Evolutionary conservation across 2,797 vertebrate species (phyloP), one percentile per base, ranked within the genome.

Genomic region (Neomorphus geoffroyi): DNA sequence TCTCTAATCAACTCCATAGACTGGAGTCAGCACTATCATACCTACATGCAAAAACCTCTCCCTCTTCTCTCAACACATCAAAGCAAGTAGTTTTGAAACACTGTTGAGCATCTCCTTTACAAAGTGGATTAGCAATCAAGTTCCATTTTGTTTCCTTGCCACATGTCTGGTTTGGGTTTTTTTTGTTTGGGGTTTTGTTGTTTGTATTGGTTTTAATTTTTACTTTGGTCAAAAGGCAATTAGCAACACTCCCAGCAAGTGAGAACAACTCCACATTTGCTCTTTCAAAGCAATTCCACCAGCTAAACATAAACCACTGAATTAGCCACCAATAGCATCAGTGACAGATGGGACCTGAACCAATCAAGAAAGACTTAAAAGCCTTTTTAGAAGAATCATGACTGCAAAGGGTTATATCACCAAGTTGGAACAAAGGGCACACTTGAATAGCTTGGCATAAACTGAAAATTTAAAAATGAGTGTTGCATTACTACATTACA

Each of bases 61-160:
- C n/a, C 39, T 39, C 17, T 43, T 72, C 27, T 60, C 30, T 23
- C 33, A 39, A 30, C 22, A 21, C 30, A 45, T 22, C 39, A n/a
- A 33, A 77, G 28, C 19, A 82, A 43, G 32, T 9, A 18, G 18
- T 22, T 58, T 35, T 26, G 30, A 58, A 64, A 58, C 22, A 37
- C 45, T 4, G 3, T 10, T 2, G 13, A 50, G 14, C 1, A 7
- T 30, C 65, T 39, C 24, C 43, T 30, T 30, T 37, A 28, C n/a
- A 27, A 23, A 11, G n/a, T 10, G 4, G n/a, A 33, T 24, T 18
- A 58, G 21, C 23, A 62, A 28, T 7, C 18, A 18, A 0, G 3
- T 41, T 10, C 50, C 21, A 5, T 62, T 83, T 8, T 17, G 23
- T 12, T 71, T n/a, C 53, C 48, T 77, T 39, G 18, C 27, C 45